Evolutionary conservation across 1,140 invertebrate species (phyloP).

Genomic region (Drosophila baimaii): DNA sequence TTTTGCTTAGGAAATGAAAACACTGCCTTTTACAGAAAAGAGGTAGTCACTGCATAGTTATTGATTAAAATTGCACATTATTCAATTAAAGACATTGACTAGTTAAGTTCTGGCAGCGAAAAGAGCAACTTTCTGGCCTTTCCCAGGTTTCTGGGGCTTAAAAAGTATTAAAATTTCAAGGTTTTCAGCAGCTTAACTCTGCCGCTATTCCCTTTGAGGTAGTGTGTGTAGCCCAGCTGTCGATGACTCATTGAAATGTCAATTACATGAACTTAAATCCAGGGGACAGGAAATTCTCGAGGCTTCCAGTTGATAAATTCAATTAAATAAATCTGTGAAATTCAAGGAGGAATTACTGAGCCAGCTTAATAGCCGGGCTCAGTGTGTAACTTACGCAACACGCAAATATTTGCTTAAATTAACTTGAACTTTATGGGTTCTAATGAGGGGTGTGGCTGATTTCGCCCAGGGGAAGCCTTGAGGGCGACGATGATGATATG

Average conservation of each 20-base stretch:
- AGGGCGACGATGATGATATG: neutral
- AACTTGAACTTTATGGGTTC: constrained; percentile 26
- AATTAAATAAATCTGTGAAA: constrained; percentile 54
- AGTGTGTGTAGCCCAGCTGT: constrained; percentile 24
- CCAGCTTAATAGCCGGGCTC: constrained; percentile 27
- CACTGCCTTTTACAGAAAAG: neutral
- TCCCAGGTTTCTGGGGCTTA: neutral
- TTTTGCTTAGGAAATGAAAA: neutral
- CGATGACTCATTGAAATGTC: constrained; percentile 51
- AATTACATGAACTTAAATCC: constrained; percentile 50
- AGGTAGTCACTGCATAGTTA: neutral
- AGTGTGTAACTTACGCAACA: constrained; percentile 30
- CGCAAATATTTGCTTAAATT: constrained; percentile 55
- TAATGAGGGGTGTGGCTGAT: constrained; percentile 15
- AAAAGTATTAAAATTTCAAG: neutral
- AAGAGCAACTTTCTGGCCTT: neutral
- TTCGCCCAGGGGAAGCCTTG: neutral
- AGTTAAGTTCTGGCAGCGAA: neutral
- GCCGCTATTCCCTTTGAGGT: constrained; percentile 22
- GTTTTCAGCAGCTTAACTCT: constrained; percentile 4
- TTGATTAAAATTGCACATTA: constrained; percentile 5
- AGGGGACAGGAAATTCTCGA: constrained; percentile 16
- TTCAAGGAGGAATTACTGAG: constrained; percentile 21
- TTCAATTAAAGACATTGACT: neutral
- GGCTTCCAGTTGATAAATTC: constrained; percentile 47